Conservation (phyloP, 2,888 invertebrate genomes). For the Epistrophe grossulariae region DNA sequence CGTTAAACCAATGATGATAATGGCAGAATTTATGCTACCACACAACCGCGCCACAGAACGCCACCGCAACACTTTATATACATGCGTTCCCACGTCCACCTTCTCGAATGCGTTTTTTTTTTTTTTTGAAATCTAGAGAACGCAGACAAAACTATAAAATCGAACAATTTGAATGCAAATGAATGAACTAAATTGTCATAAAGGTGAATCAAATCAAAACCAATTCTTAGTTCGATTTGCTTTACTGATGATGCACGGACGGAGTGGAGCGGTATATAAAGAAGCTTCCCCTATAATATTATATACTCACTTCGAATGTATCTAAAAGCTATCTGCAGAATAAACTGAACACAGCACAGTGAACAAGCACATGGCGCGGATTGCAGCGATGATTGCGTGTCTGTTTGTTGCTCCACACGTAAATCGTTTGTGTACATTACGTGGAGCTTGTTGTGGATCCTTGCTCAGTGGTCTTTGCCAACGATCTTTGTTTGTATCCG, state of each 20-base stretch:
- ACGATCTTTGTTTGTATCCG: slow-evolving; percentile 23
- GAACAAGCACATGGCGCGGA: background rate
- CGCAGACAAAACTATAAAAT: slow-evolving; percentile 20
- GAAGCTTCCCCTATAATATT: background rate
- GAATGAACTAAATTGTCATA: slow-evolving; percentile 67
- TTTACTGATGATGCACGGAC: background rate
- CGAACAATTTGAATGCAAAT: slow-evolving; percentile 61
- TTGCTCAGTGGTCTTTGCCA: background rate
- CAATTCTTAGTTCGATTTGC: slow-evolving; percentile 55
- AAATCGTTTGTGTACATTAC: slow-evolving; percentile 54
- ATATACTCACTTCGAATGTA: background rate
- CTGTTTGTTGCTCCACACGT: slow-evolving; percentile 64
- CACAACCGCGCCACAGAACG: background rate
- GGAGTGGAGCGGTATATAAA: background rate
- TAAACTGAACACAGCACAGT: too few species aligned
- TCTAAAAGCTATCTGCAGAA: background rate
- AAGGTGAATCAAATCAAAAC: slow-evolving; percentile 68
- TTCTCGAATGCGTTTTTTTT: slow-evolving; percentile 23
- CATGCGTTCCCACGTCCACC: background rate
- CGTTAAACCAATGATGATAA: slow-evolving; percentile 57
- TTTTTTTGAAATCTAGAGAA: background rate
- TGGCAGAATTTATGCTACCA: slow-evolving; percentile 22
- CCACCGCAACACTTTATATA: slow-evolving; percentile 9
- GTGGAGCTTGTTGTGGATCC: slow-evolving; percentile 14
- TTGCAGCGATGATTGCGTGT: slow-evolving; percentile 22